phyloP scores from a whole-genome alignment of 2,888 invertebrate genomes.

The Netelia virgata region DNA sequence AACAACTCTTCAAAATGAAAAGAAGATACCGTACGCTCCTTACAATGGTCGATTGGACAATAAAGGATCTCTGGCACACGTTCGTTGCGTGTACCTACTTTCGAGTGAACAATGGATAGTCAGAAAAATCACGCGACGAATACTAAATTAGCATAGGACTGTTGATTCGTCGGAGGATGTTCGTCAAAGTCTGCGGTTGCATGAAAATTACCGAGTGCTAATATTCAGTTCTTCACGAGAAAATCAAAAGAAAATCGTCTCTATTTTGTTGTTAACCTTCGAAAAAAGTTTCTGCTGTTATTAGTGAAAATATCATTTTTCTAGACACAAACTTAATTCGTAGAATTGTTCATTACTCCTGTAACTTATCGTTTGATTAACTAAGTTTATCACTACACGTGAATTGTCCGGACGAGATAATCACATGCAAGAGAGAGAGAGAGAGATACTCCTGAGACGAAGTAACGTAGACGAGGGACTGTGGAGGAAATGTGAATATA shows the following conservation, averaged over 20 bases:
- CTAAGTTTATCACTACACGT: no score
- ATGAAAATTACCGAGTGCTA: constrained; percentile 40
- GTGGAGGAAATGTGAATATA: constrained; percentile 12
- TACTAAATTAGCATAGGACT: constrained; percentile 62
- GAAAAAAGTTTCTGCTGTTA: no score
- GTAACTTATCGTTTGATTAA: no score
- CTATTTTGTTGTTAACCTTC: no score
- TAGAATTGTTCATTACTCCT: no score
- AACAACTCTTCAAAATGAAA: not conserved
- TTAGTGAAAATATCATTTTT: no score
- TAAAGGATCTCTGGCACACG: constrained; percentile 58
- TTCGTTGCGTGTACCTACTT: constrained; percentile 38
- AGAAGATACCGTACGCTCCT: constrained; percentile 56
- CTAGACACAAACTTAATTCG: no score
- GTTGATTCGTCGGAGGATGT: constrained; percentile 59
- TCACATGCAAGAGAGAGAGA: no score
- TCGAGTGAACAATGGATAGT: constrained; percentile 64
- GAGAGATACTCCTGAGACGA: not conserved
- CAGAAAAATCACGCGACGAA: constrained; percentile 63
- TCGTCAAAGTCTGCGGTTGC: constrained; percentile 44
- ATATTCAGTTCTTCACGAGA: constrained; percentile 1
- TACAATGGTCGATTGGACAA: constrained; percentile 59
- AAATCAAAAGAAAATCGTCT: not conserved
- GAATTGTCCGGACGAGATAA: no score
- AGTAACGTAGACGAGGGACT: not conserved